phyloP scores from a whole-genome alignment of 1,140 invertebrate species.

The Drosophila tristis region DNA sequence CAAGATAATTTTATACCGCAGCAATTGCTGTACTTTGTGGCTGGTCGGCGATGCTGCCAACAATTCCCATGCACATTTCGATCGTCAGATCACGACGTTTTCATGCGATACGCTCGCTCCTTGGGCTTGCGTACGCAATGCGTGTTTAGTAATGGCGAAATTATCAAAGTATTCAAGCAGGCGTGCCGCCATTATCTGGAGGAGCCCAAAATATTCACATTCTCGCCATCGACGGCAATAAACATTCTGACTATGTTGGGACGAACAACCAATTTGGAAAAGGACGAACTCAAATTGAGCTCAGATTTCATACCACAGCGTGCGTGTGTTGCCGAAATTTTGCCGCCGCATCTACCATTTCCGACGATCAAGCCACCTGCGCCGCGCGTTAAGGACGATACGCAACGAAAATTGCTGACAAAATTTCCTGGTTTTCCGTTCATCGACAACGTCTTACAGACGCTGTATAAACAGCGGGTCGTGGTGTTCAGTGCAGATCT shows the following conservation, averaged over 20 bases:
- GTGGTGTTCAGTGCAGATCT: conserved; percentile 55
- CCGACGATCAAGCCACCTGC: conserved; percentile 10
- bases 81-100: conserved; percentile 27
- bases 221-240: conserved; percentile 28
- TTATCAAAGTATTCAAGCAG: conserved; percentile 60
- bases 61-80: conserved; percentile 63
- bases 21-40: conserved; percentile 68
- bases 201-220: conserved; percentile 35
- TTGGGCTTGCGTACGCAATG: conserved; percentile 48
- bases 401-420: conserved; percentile 22
- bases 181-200: conserved; percentile 62
- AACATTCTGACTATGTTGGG: conserved; percentile 46
- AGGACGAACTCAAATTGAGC: conserved; percentile 23
- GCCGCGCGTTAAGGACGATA: conserved; percentile 21
- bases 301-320: conserved; percentile 1
- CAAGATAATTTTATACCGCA: conserved; percentile 55
- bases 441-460: conserved; percentile 27
- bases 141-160: conserved; percentile 32
- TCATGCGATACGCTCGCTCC: conserved; percentile 20
- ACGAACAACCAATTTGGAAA: conserved; percentile 6
- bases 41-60: conserved; percentile 69
- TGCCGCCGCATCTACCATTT: conserved; percentile 18
- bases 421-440: conserved; percentile 5
- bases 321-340: conserved; percentile 9
- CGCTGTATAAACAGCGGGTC: conserved; percentile 44